These are phyloP conservation scores for Pyrgus malvae DNA, from an alignment of 2,888 invertebrate species.

Conservation along the genomic window DNA sequence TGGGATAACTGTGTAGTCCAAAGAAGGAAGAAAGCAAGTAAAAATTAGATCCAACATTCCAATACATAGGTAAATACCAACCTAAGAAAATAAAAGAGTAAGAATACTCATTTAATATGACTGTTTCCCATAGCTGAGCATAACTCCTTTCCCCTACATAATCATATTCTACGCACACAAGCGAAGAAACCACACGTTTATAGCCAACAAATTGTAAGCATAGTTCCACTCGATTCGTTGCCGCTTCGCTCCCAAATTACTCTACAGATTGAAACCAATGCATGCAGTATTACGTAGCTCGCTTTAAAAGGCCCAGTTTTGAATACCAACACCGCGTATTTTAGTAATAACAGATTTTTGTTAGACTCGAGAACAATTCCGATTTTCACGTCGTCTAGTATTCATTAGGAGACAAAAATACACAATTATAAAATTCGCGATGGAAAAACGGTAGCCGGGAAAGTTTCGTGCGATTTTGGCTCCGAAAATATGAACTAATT, in stretches of 20 bases:
- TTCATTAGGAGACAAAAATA: conserved; percentile 20
- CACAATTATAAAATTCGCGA: conserved; percentile 1
- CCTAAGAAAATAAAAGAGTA: too few species aligned
- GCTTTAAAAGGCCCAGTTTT: conserved; percentile 22
- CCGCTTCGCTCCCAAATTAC: conserved; percentile 19
- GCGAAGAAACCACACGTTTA: conserved; percentile 6
- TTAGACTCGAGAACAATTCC: conserved; percentile 7
- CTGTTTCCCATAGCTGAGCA: too few species aligned
- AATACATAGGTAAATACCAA: too few species aligned
- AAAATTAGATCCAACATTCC: too few species aligned
- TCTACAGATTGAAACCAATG: conserved; percentile 24
- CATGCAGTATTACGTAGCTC: conserved; percentile 23
- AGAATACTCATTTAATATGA: too few species aligned
- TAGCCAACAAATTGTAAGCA: conserved; percentile 18
- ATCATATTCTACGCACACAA: neutral
- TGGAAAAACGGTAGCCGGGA: neutral
- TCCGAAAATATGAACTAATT: neutral
- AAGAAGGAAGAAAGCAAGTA: too few species aligned
- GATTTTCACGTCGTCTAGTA: conserved; percentile 8
- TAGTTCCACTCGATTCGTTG: conserved; percentile 21
- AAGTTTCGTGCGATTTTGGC: neutral
- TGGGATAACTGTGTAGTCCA: too few species aligned
- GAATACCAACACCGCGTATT: conserved; percentile 19
- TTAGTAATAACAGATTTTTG: conserved; percentile 24
- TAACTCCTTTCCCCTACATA: neutral